Evolutionary conservation across 2,888 invertebrate species (phyloP), one percentile per base, ranked within the genome.

Genomic region (Dryocosmus kuriphilus): DNA sequence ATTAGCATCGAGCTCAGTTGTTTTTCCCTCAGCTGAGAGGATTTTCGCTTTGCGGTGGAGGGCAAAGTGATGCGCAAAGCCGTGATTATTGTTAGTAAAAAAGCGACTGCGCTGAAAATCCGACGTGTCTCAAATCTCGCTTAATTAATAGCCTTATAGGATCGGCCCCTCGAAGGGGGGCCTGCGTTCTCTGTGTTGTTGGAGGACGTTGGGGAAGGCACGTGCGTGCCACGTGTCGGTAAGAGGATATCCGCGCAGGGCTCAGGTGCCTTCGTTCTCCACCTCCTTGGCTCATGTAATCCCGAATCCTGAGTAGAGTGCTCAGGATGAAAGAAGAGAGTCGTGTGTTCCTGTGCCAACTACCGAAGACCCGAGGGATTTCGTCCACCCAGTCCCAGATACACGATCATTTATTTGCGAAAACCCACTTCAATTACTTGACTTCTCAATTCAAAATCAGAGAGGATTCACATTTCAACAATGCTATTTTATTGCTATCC

Each of bases 141-240:
- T 88, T 90, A 91, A 90, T 91, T 90, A 89, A 90, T 89, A 89
- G 88, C 88, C 87, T 88, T 51, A 71, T 71, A 71, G 71, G 51
- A 71, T 71, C 51, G n/a, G 51, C 71, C 71, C 71, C 51, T 71
- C 30, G 32, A 51, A 51, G 85, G 84, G 81, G 81, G 82, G 84
- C 85, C 79, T 75, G 73, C 77, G 81, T 79, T 65, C 80, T 82
- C 80, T 83, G 62, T 83, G 81, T 82, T 82, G 84, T 81, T 77
- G 83, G 79, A 84, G 83, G 83, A 83, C 85, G 86, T 85, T 85
- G 82, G 84, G 82, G 84, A 86, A 85, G 90, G 88, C 91, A 89
- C 91, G 91, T 91, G 91, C 87, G 83, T 77, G 87, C 85, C 91
- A 91, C 91, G 91, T 91, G 91, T 89, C 91, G 86, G 90, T 91